Conservation (phyloP, 2,113 vertebrate genomes). For the Leptocoma aspasia region DNA sequence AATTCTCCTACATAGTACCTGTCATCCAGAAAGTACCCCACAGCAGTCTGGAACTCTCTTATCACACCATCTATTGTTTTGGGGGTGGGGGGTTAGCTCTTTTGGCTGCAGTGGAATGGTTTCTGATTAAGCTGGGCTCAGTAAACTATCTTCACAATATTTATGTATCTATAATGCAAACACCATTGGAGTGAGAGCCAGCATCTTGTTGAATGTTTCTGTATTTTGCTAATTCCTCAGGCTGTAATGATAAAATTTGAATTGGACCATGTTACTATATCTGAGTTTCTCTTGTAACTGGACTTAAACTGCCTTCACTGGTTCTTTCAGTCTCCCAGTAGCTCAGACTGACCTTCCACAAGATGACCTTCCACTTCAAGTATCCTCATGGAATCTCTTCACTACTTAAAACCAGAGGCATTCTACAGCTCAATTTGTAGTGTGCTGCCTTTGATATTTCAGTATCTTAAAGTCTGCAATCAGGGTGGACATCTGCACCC, state of each 20-base stretch:
- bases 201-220: background rate
- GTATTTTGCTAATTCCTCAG: background rate
- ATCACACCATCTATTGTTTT: background rate
- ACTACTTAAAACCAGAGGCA: background rate
- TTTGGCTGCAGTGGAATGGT: background rate
- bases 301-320: background rate
- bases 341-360: background rate
- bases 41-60: background rate
- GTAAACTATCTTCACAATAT: background rate
- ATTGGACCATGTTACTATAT: background rate
- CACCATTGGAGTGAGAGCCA: background rate
- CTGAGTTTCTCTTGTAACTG: background rate
- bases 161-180: background rate
- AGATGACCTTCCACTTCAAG: background rate
- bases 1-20: background rate
- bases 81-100: background rate
- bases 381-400: background rate
- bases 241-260: background rate
- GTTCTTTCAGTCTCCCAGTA: background rate
- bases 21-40: background rate
- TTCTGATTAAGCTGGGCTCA: background rate
- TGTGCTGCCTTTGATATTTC: background rate
- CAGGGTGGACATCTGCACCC: background rate
- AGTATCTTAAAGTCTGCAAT: too few species aligned
- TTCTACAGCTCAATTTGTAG: background rate